Base-by-base conservation (phyloP, 1,140 invertebrate species). In the Plodia interpunctella region DNA sequence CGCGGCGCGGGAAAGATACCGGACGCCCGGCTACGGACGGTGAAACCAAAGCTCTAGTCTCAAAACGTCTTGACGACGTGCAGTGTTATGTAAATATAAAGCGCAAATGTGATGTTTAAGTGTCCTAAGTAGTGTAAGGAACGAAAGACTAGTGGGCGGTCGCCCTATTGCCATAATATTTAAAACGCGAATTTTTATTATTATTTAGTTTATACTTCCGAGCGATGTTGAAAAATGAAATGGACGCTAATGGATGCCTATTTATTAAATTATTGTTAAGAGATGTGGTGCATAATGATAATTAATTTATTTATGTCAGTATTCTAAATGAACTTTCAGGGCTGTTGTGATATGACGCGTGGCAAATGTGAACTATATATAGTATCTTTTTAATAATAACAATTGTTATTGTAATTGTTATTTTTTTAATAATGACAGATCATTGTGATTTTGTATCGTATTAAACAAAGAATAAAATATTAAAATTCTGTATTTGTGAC, bases 41-140 rank as follows among this genome's bases (percentile, higher is more conserved):
- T 74, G 78, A 86, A 81, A 87, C 79, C 77, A 80, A 87, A 85
- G 78, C 78, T 85, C 83, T 87, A 87, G 84, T 87, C 83, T 85
- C 76, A 78, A 61, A 67, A 66, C 75, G 78, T 65, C 65, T 70
- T 58, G 55, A 61, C 76, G 76, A 70, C 78, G 72, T 28, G 58
- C 68, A 69, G 70, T 85, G 78, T n/a, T n/a, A n/a, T n/a, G n/a
- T 87, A 83, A 64, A 88, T 85, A 88, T 72, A 90, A 88, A 90
- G 87, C 87, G 81, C 83, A 85, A 86, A 88, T 90, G 86, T 90
- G 87, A 90, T 90, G 80, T 84, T 84, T 75, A 86, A 83, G 84
- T 87, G 84, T 87, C 83, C 84, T 89, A 89, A 87, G 79, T 89
- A 89, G 87, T 83, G 73, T 89, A 83, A 87, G 76, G 61, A 66